Evolutionary conservation across 2,888 invertebrate species (phyloP), one percentile per base, ranked within the genome.

Genomic region (Iphiclides podalirius): DNA sequence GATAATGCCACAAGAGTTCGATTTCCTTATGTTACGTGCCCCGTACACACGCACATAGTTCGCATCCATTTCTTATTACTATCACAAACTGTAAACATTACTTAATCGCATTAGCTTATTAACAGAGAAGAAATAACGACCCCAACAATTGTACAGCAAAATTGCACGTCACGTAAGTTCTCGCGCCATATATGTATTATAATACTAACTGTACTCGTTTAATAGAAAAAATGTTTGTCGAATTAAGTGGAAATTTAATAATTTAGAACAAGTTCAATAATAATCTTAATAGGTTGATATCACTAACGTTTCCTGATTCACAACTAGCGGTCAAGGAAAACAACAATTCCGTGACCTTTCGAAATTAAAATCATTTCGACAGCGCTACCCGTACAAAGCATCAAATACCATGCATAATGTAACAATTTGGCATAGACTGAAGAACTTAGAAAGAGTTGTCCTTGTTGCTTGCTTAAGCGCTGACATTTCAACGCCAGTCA

Each of bases 381-480:
- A 86, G 73, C 61, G 58, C 63, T 63, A 67, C 70, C 70, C 72
- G 65, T 64, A 72, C 76, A 80, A 83, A 69, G 63, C 67, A 79
- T 82, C 77, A 82, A 86, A 85, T 85, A 82, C 73, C 82, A 84
- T 75, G 77, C 77, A 80, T 84, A 82, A 81, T 82, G 70, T 75
- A 72, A 57, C 72, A 66, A 74, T 75, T 73, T 69, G 67, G 67
- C 73, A 71, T 70, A 75, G 73, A 72, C 70, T 76, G 79, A 83
- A 77, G 77, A 70, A 73, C 80, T 74, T 78, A 79, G 81, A 86
- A 86, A 84, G 83, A 86, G 79, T 81, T 85, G 86, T 86, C 87
- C 87, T 88, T 87, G 87, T 77, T 66, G 75, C 78, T 86, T 86
- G 78, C 86, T 77, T 76, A 86, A 86, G 79, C 79, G 78, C 86